phyloP scores from a whole-genome alignment of 1,140 invertebrate genomes.

The Drosophila sturtevanti region DNA sequence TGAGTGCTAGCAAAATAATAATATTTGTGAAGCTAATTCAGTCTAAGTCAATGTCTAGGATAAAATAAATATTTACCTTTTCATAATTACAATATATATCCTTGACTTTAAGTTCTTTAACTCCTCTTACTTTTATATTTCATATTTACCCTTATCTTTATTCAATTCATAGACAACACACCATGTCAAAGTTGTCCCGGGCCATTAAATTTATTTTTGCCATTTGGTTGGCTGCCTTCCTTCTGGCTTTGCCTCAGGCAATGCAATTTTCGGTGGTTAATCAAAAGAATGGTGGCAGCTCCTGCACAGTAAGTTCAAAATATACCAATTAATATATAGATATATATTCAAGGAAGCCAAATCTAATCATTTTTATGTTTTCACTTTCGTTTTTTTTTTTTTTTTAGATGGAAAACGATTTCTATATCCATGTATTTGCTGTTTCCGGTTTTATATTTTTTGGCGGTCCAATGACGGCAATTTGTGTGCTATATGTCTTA shows the following conservation, averaged over 20 bases:
- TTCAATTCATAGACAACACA: slow-evolving; percentile 85
- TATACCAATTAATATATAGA: background rate
- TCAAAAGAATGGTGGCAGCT: slow-evolving; percentile 81
- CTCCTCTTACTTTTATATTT: too few relatives aligned
- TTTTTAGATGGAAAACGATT: slow-evolving; percentile 84
- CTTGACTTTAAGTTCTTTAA: too few relatives aligned
- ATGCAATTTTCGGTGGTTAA: slow-evolving; percentile 88
- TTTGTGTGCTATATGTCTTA: slow-evolving; percentile 91
- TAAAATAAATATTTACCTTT: too few relatives aligned
- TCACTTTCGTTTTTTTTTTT: slow-evolving; percentile 1
- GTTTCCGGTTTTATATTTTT: slow-evolving; percentile 93
- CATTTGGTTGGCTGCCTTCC: slow-evolving; percentile 88
- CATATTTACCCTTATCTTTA: too few relatives aligned
- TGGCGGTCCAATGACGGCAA: slow-evolving; percentile 92
- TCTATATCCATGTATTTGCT: slow-evolving; percentile 90
- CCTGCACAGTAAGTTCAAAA: slow-evolving; percentile 79
- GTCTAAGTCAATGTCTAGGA: too few relatives aligned
- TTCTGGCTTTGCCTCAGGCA: slow-evolving; percentile 91
- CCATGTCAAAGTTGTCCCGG: slow-evolving; percentile 90
- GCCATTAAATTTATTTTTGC: slow-evolving; percentile 88
- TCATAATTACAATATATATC: too few relatives aligned
- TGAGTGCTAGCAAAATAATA: too few relatives aligned
- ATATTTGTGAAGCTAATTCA: too few relatives aligned
- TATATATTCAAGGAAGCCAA: too few relatives aligned
- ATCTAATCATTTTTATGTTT: slow-evolving; percentile 8